Base-by-base conservation (phyloP, 2,888 invertebrate genomes). In the Lasioglossum vierecki region DNA sequence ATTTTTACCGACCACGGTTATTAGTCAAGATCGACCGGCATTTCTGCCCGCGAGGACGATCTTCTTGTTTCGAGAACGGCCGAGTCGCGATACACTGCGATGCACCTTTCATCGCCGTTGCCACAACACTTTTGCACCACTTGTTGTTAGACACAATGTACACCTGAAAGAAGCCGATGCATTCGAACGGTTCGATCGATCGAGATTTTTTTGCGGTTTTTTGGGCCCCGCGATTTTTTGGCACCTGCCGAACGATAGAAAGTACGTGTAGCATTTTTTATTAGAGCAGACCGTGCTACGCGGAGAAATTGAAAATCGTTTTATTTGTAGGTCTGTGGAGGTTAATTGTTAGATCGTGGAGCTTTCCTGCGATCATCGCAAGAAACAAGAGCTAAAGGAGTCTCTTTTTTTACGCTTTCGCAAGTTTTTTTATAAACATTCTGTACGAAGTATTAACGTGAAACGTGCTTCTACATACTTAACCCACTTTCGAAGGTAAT, bases 1-100 rank as follows among this genome's bases (percentile, higher is more conserved):
- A 79, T 84, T 86, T 84, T 79, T 82, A 75, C 11, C 78, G 60
- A 70, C 81, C 74, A 46, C 73, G 84, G 84, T 84, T 84, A 82
- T 86, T 84, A 84, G 79, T 73, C 75, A 74, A 44, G 81, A 82
- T 82, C 75, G 71, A 53, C 15, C 53, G 70, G 63, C 0, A 70
- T 79, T 85, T 82, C 79, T 80, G 49, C 39, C 66, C 41, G 74
- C 26, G 57, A 30, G 35, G 53, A 53, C 53, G 53, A 26, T 76
- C 75, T 70, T 70, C 46, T 35, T 80, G 15, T 46, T 76, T 60
- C 39, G 57, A 30, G 70, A 76, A 71, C 57, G 71, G 22, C 57
- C 44, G 6, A 15, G 53, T 5, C 41, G n/a, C 53, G 60, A 18
- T 74, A 15, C 53, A 22, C 53, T 3, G 22, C 41, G 44, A 44